A percentile compares a stretch with the other conserved stretches of the same genome.
Evolutionary conservation across 2,797 vertebrate genomes (phyloP).

Genomic region (Craterocephalus amniculus): DNA sequence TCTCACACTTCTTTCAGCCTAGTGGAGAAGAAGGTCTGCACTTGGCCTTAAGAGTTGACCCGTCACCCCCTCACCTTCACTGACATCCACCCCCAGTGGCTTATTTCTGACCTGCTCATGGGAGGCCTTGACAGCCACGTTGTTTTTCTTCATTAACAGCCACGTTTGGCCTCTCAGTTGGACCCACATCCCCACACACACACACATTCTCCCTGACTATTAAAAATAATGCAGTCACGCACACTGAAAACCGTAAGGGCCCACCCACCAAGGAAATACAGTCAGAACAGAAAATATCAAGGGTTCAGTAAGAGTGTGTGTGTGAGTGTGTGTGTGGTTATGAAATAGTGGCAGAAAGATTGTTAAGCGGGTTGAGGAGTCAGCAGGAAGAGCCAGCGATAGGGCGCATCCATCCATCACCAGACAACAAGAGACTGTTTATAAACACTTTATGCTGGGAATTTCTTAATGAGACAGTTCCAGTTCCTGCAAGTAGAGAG

Average conservation of each 20-base stretch:
- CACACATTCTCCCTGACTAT: conserved; percentile 26
- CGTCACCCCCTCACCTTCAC: conserved; percentile 38
- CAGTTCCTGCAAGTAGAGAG: conserved; percentile 38
- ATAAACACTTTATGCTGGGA: conserved; percentile 84
- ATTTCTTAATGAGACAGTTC: conserved; percentile 84
- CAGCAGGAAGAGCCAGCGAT: conserved; percentile 79
- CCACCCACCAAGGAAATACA: conserved; percentile 79
- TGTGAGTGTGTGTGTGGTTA: conserved; percentile 61
- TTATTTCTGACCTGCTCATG: conserved; percentile 67
- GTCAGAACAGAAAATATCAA: conserved; percentile 54
- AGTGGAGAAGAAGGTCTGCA: conserved; percentile 46
- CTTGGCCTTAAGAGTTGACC: conserved; percentile 56
- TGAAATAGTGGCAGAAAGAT: conserved; percentile 78
- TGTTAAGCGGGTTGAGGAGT: conserved; percentile 61
- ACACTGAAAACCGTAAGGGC: conserved; percentile 61
- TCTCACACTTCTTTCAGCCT: conserved; percentile 12
- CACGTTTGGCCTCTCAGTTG: conserved; percentile 54
- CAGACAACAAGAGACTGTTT: conserved; percentile 79
- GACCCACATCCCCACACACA: conserved; percentile 41
- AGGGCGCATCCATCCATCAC: conserved; percentile 82
- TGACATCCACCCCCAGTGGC: conserved; percentile 37
- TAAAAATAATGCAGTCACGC: conserved; percentile 51
- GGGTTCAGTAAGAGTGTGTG: conserved; percentile 38
- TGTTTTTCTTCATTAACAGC: conserved; percentile 82
- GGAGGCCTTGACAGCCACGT: conserved; percentile 69